phyloP scores from a whole-genome alignment of 2,113 vertebrate species.

The Recurvirostra avosetta region DNA sequence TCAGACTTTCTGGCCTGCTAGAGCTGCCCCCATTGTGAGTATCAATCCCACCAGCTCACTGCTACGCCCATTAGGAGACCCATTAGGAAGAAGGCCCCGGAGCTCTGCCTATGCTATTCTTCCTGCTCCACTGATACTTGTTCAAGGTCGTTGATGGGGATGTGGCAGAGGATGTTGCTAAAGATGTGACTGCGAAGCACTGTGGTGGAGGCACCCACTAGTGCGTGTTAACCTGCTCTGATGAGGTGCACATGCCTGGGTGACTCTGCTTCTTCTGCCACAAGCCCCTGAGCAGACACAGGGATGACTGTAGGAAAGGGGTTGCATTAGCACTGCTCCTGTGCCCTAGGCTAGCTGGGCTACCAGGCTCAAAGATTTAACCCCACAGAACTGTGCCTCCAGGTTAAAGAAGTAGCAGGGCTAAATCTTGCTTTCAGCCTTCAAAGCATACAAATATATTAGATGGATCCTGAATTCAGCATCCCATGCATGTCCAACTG shows the following conservation, averaged over 20 bases:
- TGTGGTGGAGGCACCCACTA: not conserved
- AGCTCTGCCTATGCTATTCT: not conserved
- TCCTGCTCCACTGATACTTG: not conserved
- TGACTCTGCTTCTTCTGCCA: not conserved
- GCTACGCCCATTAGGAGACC: not conserved
- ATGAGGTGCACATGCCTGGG: accelerated
- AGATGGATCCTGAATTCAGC: not conserved
- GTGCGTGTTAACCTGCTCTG: not conserved
- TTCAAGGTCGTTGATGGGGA: not conserved
- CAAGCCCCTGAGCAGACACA: not conserved
- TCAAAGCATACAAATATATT: not conserved
- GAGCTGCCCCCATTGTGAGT: not conserved
- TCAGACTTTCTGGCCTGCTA: not conserved
- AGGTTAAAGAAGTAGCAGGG: not conserved
- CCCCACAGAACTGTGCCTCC: not conserved
- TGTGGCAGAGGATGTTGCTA: not conserved
- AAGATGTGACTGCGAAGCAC: not conserved
- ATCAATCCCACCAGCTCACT: not conserved
- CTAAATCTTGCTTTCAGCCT: not conserved
- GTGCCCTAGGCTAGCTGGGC: not conserved
- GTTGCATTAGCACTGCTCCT: not conserved
- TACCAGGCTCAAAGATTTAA: not conserved
- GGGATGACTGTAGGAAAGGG: not conserved
- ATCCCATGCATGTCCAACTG: not conserved
- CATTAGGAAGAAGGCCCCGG: not conserved